Evolutionary conservation across 35 echinoderm and acorn worm genomes (phyloP).

Genomic region (Amphiura filiformis): DNA sequence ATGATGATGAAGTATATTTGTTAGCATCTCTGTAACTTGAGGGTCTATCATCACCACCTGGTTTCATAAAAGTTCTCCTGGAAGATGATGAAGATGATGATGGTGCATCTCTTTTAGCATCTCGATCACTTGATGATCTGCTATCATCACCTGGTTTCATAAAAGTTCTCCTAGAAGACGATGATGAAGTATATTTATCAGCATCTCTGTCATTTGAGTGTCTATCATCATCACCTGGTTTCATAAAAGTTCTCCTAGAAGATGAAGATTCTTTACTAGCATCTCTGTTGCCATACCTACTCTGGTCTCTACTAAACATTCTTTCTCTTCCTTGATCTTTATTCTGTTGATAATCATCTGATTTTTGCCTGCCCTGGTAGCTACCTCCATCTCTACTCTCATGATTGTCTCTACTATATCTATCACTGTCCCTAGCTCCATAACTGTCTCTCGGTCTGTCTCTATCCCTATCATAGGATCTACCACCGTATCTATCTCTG

Average conservation of each 20-base stretch:
- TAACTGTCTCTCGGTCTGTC: conserved; percentile 36
- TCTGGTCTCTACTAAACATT: conserved; percentile 23
- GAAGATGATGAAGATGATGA: neutral
- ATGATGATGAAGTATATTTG: neutral
- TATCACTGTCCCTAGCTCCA: conserved; percentile 21
- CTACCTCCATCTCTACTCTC: neutral
- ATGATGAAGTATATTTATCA: neutral
- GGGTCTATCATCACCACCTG: neutral
- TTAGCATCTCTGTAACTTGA: neutral
- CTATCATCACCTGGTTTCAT: conserved; percentile 5
- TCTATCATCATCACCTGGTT: neutral
- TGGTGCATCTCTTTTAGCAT: neutral
- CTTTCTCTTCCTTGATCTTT: conserved; percentile 21
- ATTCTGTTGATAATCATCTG: neutral
- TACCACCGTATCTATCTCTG: conserved; percentile 45
- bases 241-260: conserved; percentile 3
- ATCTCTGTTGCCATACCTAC: too few species aligned
- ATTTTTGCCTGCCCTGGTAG: neutral
- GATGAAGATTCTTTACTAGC: neutral
- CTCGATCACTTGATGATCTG: neutral
- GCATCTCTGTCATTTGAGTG: neutral
- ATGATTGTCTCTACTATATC: conserved; percentile 55
- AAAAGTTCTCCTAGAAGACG: conserved; percentile 13
- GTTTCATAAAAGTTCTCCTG: conserved; percentile 14
- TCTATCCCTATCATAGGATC: conserved; percentile 17